Evolutionary conservation across 2,113 vertebrate species (phyloP).

Genomic region (Gobiocypris rarus): DNA sequence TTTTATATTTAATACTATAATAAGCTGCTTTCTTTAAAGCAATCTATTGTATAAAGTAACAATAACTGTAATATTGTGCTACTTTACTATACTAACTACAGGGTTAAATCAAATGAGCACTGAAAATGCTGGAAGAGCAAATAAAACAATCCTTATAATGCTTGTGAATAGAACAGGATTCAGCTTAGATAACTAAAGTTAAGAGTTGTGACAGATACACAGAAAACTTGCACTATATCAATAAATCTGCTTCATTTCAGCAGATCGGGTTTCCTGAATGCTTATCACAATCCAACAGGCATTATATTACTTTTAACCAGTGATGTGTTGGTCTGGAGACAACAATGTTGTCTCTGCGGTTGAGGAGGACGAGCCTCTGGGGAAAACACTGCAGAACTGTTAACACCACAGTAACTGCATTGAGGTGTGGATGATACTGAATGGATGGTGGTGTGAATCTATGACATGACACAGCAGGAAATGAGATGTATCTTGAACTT

Average conservation of each 20-base stretch:
- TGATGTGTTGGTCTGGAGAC: background rate
- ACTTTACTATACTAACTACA: background rate
- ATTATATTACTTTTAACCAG: background rate
- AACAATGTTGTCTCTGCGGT: background rate
- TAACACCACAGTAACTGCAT: background rate
- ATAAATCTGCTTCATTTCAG: background rate
- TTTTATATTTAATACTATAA: too few species aligned
- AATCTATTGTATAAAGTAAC: too few species aligned
- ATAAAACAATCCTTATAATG: background rate
- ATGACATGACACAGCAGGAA: background rate
- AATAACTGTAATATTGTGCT: background rate
- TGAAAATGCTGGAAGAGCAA: background rate
- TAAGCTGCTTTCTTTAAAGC: too few species aligned
- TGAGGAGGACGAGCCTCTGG: background rate
- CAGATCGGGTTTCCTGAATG: background rate
- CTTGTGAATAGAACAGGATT: background rate
- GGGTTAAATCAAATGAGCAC: background rate
- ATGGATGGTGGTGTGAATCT: background rate
- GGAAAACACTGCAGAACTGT: background rate
- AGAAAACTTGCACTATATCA: background rate
- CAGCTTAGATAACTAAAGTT: background rate
- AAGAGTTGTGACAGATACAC: background rate
- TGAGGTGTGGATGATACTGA: background rate
- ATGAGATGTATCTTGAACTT: conserved; percentile 10
- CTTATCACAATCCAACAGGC: background rate